Conservation (phyloP, 2,113 vertebrate species). For the Varanus salvator region DNA sequence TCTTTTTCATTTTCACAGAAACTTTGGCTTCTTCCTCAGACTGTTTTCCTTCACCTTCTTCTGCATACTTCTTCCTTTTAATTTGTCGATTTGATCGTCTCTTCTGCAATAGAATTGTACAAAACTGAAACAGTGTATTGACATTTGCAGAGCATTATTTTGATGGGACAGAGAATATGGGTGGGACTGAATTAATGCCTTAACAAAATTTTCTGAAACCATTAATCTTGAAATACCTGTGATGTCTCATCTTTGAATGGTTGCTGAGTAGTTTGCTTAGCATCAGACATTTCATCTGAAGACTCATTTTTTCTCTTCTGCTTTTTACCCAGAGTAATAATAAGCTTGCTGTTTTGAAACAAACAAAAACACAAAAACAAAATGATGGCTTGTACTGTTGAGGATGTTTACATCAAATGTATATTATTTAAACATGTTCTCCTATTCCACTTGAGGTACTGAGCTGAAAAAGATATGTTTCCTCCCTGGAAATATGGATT, state of each 20-base stretch:
- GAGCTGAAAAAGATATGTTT: background rate
- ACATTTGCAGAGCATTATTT: background rate
- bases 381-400: no score
- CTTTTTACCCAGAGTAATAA: constrained; percentile 97
- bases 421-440: background rate
- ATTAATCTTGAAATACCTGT: constrained; percentile 67
- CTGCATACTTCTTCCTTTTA: constrained; percentile 95
- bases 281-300: constrained; percentile 92
- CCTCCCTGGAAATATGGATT: background rate
- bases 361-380: background rate
- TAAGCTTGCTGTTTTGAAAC: constrained; percentile 87
- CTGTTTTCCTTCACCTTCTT: constrained; percentile 91
- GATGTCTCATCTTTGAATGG: constrained; percentile 86
- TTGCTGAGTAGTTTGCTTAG: constrained; percentile 83
- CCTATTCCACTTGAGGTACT: background rate
- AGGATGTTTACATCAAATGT: background rate
- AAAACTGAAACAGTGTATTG: fast-evolving
- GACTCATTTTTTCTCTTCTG: constrained; percentile 95
- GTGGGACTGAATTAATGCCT: background rate
- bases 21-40: constrained; percentile 94
- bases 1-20: constrained; percentile 90
- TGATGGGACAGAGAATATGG: background rate
- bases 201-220: fast-evolving
- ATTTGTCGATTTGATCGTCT: constrained; percentile 98
- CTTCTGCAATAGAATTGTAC: constrained; percentile 80